A percentile compares a stretch with the other conserved stretches of the same genome.
Conservation (phyloP, 2,797 vertebrate species). For the Brachyalestes nurse region DNA sequence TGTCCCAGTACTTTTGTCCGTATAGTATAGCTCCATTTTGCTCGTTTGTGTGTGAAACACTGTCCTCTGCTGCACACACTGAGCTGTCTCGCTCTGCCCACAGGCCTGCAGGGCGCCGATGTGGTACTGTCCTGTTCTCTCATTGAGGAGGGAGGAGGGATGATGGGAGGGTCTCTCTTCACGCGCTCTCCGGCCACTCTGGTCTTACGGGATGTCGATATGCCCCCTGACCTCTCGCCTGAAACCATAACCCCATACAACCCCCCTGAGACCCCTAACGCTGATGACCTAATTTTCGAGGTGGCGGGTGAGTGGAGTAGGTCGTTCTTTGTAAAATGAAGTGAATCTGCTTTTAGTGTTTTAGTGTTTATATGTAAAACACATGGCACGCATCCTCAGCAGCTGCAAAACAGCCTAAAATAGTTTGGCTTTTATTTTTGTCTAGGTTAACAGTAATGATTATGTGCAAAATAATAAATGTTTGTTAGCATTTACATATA, state of each 20-base stretch:
- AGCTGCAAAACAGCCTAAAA: no score
- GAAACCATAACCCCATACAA: slow-evolving; percentile 79
- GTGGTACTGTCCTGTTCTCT: slow-evolving; percentile 81
- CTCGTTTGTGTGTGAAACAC: background rate
- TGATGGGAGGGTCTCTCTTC: slow-evolving; percentile 62
- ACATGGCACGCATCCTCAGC: no score
- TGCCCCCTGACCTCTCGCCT: slow-evolving; percentile 67
- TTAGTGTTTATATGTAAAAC: background rate
- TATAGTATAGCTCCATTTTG: no score
- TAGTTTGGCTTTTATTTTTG: no score
- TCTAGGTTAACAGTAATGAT: no score
- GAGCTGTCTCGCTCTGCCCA: background rate
- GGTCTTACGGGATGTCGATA: slow-evolving; percentile 72
- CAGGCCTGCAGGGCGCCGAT: slow-evolving; percentile 71
- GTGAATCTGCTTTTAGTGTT: background rate
- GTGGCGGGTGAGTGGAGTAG: slow-evolving; percentile 66
- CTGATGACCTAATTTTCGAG: slow-evolving; percentile 76
- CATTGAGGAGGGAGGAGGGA: slow-evolving; percentile 73
- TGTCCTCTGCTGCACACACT: background rate
- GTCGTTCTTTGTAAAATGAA: background rate
- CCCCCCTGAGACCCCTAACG: slow-evolving; percentile 70
- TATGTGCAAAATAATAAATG: no score
- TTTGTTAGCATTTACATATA: no score
- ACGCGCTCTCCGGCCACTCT: slow-evolving; percentile 76
- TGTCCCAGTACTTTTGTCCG: no score